phyloP scores from a whole-genome alignment of 1,140 invertebrate species.

The Lucilia cuprina region DNA sequence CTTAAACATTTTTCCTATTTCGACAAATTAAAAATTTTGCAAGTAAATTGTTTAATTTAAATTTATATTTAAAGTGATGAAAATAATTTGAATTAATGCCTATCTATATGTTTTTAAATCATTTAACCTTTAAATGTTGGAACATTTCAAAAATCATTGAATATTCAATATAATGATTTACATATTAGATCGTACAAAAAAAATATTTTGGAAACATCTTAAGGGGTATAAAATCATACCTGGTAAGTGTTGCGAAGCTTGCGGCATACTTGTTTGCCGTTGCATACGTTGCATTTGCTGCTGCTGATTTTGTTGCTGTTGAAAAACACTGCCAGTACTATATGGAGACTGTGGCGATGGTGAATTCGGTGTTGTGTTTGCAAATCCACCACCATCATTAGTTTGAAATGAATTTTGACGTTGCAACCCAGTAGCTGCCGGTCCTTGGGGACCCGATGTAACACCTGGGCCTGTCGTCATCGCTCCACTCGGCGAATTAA shows the following conservation, averaged over 20 bases:
- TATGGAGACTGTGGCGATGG: conserved; percentile 64
- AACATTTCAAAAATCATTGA: no score
- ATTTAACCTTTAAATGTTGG: no score
- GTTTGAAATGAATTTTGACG: conserved; percentile 59
- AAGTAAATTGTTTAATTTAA: no score
- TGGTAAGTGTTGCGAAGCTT: conserved; percentile 73
- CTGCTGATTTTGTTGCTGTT: conserved; percentile 49
- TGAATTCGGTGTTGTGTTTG: conserved; percentile 48
- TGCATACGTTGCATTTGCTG: conserved; percentile 69
- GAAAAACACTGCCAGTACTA: conserved; percentile 46
- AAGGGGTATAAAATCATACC: conserved; percentile 62
- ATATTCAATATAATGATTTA: no score
- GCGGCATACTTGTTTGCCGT: conserved; percentile 70
- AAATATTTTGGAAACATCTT: no score
- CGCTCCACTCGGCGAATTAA: conserved; percentile 66
- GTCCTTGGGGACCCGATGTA: conserved; percentile 25
- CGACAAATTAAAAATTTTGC: no score
- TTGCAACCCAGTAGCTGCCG: conserved; percentile 43
- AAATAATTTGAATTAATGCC: no score
- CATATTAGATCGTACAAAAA: no score
- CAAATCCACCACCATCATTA: conserved; percentile 54
- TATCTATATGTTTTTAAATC: no score
- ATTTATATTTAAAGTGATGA: no score
- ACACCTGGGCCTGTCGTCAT: conserved; percentile 48
- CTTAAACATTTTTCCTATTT: no score